Percentiles rank a stretch among this genome's conserved stretches.
phyloP scores from a whole-genome alignment of 2,113 vertebrate species.

The Melanostigma gelatinosum region DNA sequence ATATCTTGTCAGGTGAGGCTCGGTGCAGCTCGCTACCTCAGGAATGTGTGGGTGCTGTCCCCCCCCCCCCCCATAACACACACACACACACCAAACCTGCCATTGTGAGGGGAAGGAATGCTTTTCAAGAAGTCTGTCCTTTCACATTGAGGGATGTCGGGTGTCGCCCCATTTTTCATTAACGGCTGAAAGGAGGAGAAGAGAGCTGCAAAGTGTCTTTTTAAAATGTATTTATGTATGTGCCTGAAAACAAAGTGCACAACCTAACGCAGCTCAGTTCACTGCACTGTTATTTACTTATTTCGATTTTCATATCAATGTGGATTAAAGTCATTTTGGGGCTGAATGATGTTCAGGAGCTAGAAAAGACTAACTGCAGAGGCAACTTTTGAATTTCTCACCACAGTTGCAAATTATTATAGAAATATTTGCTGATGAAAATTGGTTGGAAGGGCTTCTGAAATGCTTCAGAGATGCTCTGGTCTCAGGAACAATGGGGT shows the following conservation, averaged over 20 bases:
- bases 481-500: slow-evolving; percentile 51
- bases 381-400: not conserved
- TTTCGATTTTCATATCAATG: slow-evolving; percentile 14
- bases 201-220: slow-evolving; percentile 24
- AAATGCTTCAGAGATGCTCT: slow-evolving; percentile 44
- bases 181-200: slow-evolving; percentile 13
- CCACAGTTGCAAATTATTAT: slow-evolving; percentile 37
- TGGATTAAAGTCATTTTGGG: slow-evolving; percentile 9
- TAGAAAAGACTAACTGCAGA: slow-evolving; percentile 21
- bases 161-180: slow-evolving; percentile 62
- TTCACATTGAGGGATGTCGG: slow-evolving; percentile 66
- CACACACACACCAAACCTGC: slow-evolving; percentile 1
- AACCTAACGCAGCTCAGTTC: not conserved
- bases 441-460: slow-evolving; percentile 32
- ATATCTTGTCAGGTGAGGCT: slow-evolving; percentile 71
- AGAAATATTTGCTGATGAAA: slow-evolving; percentile 40
- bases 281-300: not conserved
- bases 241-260: not conserved
- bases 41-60: slow-evolving; percentile 59
- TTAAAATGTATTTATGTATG: not conserved
- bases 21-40: slow-evolving; percentile 49
- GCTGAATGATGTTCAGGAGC: slow-evolving; percentile 16
- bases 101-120: slow-evolving; percentile 77
- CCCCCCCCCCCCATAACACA: not conserved
- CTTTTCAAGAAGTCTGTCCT: slow-evolving; percentile 72